A percentile compares a stretch with the other conserved stretches of the same genome.
Evolutionary conservation across 2,113 vertebrate species (phyloP).

Genomic region (Rhagologus leucostigma): DNA sequence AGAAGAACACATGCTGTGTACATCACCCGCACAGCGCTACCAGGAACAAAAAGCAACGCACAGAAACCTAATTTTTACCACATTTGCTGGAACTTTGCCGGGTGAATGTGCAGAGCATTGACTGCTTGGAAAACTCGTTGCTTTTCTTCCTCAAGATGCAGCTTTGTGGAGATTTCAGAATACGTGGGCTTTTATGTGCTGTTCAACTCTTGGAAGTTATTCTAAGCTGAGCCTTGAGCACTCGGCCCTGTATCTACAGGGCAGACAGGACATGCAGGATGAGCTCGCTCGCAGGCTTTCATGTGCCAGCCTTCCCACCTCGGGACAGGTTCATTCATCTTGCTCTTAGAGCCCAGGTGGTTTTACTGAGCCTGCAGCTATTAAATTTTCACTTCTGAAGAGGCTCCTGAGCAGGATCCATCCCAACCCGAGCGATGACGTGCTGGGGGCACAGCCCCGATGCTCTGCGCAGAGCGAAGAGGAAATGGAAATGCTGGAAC

Average conservation of each 20-base stretch:
- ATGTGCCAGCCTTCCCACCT: neutral
- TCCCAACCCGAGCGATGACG: neutral
- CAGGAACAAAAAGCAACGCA: neutral
- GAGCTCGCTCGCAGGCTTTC: neutral
- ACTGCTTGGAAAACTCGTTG: neutral
- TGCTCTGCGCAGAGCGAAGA: neutral
- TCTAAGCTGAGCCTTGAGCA: neutral
- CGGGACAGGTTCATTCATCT: neutral
- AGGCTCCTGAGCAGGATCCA: neutral
- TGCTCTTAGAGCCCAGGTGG: neutral
- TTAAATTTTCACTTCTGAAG: neutral
- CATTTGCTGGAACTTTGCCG: neutral
- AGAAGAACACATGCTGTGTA: neutral
- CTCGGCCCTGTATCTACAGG: neutral
- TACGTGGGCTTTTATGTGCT: neutral
- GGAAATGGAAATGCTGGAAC: constrained; percentile 55
- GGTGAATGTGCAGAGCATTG: rapidly evolving
- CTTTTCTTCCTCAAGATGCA: neutral
- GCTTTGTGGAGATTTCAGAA: neutral
- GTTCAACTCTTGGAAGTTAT: neutral
- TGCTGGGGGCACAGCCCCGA: neutral
- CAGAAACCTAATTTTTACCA: neutral
- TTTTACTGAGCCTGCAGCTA: neutral
- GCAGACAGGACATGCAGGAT: neutral
- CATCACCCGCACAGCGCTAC: neutral